Evolutionary conservation across 1,140 invertebrate species (phyloP), one percentile per base, ranked within the genome.

Genomic region (Holcopasites calliopsidis): DNA sequence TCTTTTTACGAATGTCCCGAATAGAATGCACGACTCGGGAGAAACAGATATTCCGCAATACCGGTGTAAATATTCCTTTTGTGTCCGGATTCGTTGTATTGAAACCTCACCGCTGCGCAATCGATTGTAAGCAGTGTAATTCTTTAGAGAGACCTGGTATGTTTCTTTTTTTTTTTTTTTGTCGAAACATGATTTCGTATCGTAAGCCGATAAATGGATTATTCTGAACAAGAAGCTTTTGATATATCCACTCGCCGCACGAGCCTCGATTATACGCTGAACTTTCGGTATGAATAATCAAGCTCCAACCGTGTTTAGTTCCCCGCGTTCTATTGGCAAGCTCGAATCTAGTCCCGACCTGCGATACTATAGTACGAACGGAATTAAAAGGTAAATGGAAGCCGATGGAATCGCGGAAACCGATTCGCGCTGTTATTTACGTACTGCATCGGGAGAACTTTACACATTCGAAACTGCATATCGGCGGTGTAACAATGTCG

Each of bases 211-310:
- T 66, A 66, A 66, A 64, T 31, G 21, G 11, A 74, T 65, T 23
- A 28, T 55, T 57, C 7, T 28, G 35, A 33, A 54, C 62, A 57
- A 66, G 66, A 31, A 74, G 65, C 66, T 47, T 74, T 54, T 38
- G 26, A 74, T 57, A 52, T 64, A 58, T 40, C 16, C 58, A 49
- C 28, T 66, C 31, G 62, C 55, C 31, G 16, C 13, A 13, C 50
- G 35, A 31, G 18, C 28, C n/a, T 72, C 47, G 57, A 52, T 54
- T 38, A 52, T 23, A 54, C 13, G 18, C 16, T 21, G 16, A 4
- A 54, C 23, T 55, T 35, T 7, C 31, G 49, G 1, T 7, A 65
- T 13, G 38, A 73, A 65, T 55, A 44, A 73, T 73, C 49, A 28
- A 44, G 38, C 11, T 44, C 40, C 6, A 21, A 11, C 16, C 16